Evolutionary conservation across 2,113 vertebrate species (phyloP), one percentile per base, ranked within the genome.

Genomic region (Silurus asotus): DNA sequence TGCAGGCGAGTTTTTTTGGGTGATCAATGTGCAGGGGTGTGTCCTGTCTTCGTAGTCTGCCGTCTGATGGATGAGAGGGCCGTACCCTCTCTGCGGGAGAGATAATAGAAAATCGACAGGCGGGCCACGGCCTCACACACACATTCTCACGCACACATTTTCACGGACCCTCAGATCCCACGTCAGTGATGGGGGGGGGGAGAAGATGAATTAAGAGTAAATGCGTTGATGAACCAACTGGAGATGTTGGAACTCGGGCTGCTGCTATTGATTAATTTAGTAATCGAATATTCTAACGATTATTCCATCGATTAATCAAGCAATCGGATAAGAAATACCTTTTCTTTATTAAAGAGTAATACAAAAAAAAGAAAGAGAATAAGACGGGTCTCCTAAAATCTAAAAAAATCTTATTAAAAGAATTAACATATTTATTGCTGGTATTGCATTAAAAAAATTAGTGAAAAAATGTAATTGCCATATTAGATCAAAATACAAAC

Each of bases 71-170:
- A 96, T 95, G 94, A 91, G 91, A 90, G 91, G 92, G 92, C 94
- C 90, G 90, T 91, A 92, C 91, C 93, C 91, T 83, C 94, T 93
- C 93, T 92, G 92, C 90, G 89, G 91, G 93, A 94, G 91, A 94
- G 93, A 95, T 96, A 95, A 96, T 96, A 92, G 94, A 93, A 96
- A 96, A 96, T 96, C 94, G 94, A 95, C 94, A 95, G 92, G 92
- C 93, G 88, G 91, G 93, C 93, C 28, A 10, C 76, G 84, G 91
- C 90, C 91, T 91, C 92, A 90, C 85, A 89, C 91, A 93, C 37
- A 81, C 65, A 13, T n/a, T 53, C 61, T 61, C 49, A 5, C 79
- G n/a, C 65, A 15, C 58, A 45, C 37, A 37, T 53, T n/a, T 59
- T 20, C 28, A 7, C 20, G 53, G 78, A 37, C 67, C 45, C 82